These are phyloP conservation scores for Drosophila leontia DNA, from an alignment of 1,140 invertebrate genomes.

Conservation along the genomic window DNA sequence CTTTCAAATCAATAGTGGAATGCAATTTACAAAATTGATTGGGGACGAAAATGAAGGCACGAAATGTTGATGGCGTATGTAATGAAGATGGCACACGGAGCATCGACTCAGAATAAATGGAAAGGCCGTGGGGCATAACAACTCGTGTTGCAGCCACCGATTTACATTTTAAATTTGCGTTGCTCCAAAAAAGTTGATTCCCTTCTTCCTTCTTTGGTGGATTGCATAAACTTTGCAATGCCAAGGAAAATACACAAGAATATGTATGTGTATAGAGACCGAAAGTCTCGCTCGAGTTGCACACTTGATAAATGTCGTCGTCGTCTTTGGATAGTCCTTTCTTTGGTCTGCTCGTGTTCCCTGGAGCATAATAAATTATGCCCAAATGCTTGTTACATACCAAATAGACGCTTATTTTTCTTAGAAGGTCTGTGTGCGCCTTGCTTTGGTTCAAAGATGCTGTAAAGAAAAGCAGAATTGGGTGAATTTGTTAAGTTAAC, in stretches of 20 bases:
- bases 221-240: slow-evolving; percentile 39
- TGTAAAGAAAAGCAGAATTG: too few species aligned
- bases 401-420: slow-evolving; percentile 32
- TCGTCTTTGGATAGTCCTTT: slow-evolving; percentile 34
- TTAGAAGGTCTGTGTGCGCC: slow-evolving; percentile 1
- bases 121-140: slow-evolving; percentile 47
- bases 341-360: slow-evolving; percentile 27
- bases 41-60: slow-evolving; percentile 50
- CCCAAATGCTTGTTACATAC: slow-evolving; percentile 41
- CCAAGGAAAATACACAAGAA: slow-evolving; percentile 25
- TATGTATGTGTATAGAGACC: slow-evolving; percentile 20
- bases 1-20: slow-evolving; percentile 71
- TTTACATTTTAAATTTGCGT: slow-evolving; percentile 70
- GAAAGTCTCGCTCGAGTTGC: slow-evolving; percentile 44
- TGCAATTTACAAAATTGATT: slow-evolving; percentile 80
- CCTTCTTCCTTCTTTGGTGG: slow-evolving; percentile 4
- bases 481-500: slow-evolving; percentile 14
- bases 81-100: slow-evolving; percentile 15
- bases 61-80: slow-evolving; percentile 4
- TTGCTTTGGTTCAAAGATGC: too few species aligned
- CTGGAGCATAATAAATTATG: slow-evolving; percentile 74
- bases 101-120: slow-evolving; percentile 9
- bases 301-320: slow-evolving; percentile 71
- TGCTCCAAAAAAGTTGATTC: slow-evolving; percentile 2
- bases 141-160: slow-evolving; percentile 47